Base-by-base conservation (phyloP, 2,797 vertebrate genomes). In the Coracias cyanogaster region DNA sequence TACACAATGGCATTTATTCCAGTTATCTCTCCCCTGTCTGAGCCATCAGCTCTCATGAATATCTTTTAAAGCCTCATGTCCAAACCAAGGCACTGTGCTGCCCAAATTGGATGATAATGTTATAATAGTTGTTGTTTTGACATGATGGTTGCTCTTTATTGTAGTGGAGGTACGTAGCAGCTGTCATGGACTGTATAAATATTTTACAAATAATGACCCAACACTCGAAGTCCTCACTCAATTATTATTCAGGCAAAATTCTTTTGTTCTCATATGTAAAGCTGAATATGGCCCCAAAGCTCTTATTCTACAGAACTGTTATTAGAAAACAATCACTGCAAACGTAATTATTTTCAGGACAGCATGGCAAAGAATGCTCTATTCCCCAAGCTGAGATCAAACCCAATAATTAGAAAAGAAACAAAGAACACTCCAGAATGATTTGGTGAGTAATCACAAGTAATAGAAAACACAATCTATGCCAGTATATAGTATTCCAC, bases 291-390 rank as follows among this genome's bases (percentile, higher is more conserved):
- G 62, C 78, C 90, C 48, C 90, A 91, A 82, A 94, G 48, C 64
- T 29, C 16, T 89, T 94, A 67, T 67, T 90, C 61, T 62, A 64
- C 52, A 65, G 64, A 82, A 80, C 67, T 58, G 78, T 54, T 94
- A 93, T 89, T 96, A 96, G 82, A 87, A 95, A 93, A 92, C 52
- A 90, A 94, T 94, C 91, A 62, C 57, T 82, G 90, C 64, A 94
- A 96, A 96, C 78, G 61, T 81, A 93, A 71, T 93, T 95, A 87
- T 95, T 95, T 96, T 95, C 86, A 92, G 64, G 81, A 89, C 67
- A 95, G 33, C 74, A 51, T 10, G 87, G 71, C n/a, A 94, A 86
- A 95, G 85, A 96, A 89, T 93, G 60, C 15, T 11, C 3, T 95
- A 80, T 90, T 96, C 88, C 86, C 90, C 74, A 80, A 80, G 82